Percentiles rank a stretch among this genome's conserved stretches.
Evolutionary conservation across 2,888 invertebrate species (phyloP).

Genomic region (Mesorhabditis spiculigera): DNA sequence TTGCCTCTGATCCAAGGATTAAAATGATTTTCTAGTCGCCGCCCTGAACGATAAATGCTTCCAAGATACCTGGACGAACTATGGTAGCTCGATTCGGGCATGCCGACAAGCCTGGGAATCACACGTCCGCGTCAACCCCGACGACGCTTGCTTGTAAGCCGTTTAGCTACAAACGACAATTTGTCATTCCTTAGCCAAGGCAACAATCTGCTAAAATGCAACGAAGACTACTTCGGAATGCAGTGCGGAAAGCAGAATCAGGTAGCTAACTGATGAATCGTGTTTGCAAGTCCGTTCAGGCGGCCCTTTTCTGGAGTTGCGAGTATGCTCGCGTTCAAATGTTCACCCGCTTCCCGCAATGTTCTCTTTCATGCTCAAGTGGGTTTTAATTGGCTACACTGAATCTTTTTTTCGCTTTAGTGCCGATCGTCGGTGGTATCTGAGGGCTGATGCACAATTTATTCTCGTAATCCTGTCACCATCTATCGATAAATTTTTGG

Average conservation of each 20-base stretch:
- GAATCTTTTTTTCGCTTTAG: not conserved
- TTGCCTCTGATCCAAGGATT: not conserved
- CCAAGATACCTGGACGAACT: not conserved
- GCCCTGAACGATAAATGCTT: slow-evolving; percentile 1
- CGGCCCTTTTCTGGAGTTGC: slow-evolving; percentile 43
- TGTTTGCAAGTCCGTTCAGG: slow-evolving; percentile 14
- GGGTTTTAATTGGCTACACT: slow-evolving; percentile 14
- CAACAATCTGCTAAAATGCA: slow-evolving; percentile 31
- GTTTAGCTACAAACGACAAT: slow-evolving; percentile 9
- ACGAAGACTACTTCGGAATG: slow-evolving; percentile 29
- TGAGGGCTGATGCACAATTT: no score
- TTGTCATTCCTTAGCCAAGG: slow-evolving; percentile 18
- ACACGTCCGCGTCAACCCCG: not conserved
- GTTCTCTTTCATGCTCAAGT: slow-evolving; percentile 38
- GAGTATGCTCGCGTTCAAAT: slow-evolving; percentile 40
- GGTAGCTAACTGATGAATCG: not conserved
- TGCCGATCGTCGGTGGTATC: slow-evolving; percentile 3
- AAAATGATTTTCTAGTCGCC: not conserved
- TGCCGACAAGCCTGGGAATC: slow-evolving; percentile 6
- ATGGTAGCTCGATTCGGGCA: not conserved
- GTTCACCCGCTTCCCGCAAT: slow-evolving; percentile 43
- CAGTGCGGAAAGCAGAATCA: slow-evolving; percentile 23
- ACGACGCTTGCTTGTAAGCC: slow-evolving; percentile 13
- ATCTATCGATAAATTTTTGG: no score
- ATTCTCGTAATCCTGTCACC: no score